Base-by-base conservation (phyloP, 2,113 vertebrate species). In the Eulacestoma nigropectus region DNA sequence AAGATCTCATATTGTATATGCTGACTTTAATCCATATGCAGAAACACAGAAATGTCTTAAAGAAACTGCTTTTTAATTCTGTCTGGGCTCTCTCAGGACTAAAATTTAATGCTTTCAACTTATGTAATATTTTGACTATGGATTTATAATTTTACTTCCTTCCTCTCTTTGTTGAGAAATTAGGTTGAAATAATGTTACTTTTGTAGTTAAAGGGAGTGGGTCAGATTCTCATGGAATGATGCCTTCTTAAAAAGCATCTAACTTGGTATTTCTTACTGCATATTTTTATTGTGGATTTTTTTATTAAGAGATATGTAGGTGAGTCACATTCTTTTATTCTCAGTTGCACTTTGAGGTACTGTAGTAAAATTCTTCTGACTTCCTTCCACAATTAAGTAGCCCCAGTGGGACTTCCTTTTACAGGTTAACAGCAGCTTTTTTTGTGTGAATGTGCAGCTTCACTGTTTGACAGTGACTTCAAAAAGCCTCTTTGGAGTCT, bases 391-490 rank as follows among this genome's bases (percentile, higher is more conserved):
- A 93, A 85, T 89, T 86, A 90, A 90, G 72, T 78, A 92, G 37
- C 39, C 80, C 85, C 92, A 87, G 5, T 27, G 90, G 76, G 95
- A 91, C 90, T 83, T 88, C 27, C 85, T 90, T 90, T 90, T 89
- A 70, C 93, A 94, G 85, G 92, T 93, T 96, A 96, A 74, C n/a
- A 60, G 59, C 47, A 73, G 47, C 7, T 44, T 87, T 76, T 75
- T 49, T 77, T 86, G 37, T 67, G 47, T 41, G 59, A 95, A 94
- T 1, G 1, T 57, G 50, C 35, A 92, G n/a, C 44, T 81, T 94
- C 64, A 41, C 30, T 77, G 8, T 78, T 89, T 90, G 75, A 92
- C 72, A 95, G 63, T 46, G 49, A 67, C 73, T 94, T 96, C 47
- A 96, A 68, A 95, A 90, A 50, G 25, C 68, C 39, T 93, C 64